These are phyloP conservation scores for Silurus meridionalis DNA, from an alignment of 2,113 vertebrate species.

Conservation along the genomic window DNA sequence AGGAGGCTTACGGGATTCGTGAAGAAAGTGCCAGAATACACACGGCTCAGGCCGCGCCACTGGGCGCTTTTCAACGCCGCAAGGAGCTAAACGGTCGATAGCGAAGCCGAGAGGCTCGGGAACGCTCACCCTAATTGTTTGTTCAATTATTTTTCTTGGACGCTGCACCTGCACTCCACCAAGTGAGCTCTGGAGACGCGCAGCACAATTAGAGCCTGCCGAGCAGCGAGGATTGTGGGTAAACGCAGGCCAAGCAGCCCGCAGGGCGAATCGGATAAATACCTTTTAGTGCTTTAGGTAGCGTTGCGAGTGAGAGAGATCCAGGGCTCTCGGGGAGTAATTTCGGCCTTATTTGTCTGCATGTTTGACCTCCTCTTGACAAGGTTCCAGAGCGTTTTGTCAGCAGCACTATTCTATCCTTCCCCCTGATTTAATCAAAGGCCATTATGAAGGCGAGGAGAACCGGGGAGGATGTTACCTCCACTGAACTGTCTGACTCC, in stretches of 20 bases:
- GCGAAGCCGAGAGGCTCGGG: constrained; percentile 48
- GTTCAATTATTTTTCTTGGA: constrained; percentile 75
- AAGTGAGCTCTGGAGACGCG: constrained; percentile 62
- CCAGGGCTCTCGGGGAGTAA: constrained; percentile 71
- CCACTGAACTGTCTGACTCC: constrained; percentile 32
- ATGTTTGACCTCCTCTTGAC: constrained; percentile 72
- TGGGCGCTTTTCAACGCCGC: constrained; percentile 53
- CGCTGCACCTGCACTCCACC: constrained; percentile 67
- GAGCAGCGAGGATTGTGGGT: constrained; percentile 58
- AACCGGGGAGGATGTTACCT: constrained; percentile 52
- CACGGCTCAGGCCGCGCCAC: constrained; percentile 37
- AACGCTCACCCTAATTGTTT: constrained; percentile 69
- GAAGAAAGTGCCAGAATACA: constrained; percentile 67
- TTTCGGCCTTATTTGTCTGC: constrained; percentile 72
- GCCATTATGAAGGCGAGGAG: constrained; percentile 66
- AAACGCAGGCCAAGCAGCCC: constrained; percentile 58
- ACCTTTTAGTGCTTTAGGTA: constrained; percentile 76
- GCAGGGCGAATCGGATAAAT: constrained; percentile 63
- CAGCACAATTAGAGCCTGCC: constrained; percentile 64
- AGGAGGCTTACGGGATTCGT: constrained; percentile 61
- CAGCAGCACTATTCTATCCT: constrained; percentile 64
- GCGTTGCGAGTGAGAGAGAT: constrained; percentile 63
- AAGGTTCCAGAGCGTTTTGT: constrained; percentile 64
- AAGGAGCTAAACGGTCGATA: constrained; percentile 54
- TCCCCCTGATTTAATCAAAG: constrained; percentile 64